Evolutionary conservation across 1,140 invertebrate species (phyloP), one percentile per base, ranked within the genome.

Genomic region (Micrasema longulum): DNA sequence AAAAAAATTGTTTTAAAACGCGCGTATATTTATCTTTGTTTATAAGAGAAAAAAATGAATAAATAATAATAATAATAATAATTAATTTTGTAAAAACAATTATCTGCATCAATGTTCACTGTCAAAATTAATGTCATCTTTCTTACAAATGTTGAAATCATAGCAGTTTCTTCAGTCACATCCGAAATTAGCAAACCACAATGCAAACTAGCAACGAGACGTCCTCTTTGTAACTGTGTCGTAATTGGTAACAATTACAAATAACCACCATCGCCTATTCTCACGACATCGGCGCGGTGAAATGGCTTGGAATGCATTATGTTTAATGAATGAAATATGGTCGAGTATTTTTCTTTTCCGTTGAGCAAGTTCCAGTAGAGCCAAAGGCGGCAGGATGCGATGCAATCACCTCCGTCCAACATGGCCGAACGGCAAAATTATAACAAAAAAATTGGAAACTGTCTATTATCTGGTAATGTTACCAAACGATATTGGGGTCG

Each of bases 401-500:
- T 41, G 60, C 67, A 60, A 55, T 62, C 18, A 53, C 38, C 41
- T 12, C 38, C 60, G 60, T 64, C 41, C 20, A 64, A 16, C 47
- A 47, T 48, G 60, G 18, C 22, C 60, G 23, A 64, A 47, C 23
- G 41, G 41, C 14, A 64, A 47, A 64, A 64, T 47, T 22, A 31
- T 64, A 64, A 31, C 60, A 72, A 72, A 72, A 60, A 72, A 72
- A 66, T 63, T 64, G 60, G 60, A 64, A 47, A 64, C 47, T 64
- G 41, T 12, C 47, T 64, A 73, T 73, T 48, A 66, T 50, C 66
- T 43, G 64, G 71, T 35, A 47, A 64, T 22, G 65, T 73, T 73
- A 48, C 66, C 31, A 69, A 73, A 73, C 48, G 22, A 23, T 48
- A 73, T 55, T 66, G 72, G 66, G 66, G 66, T 67, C 72, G 72